These are phyloP conservation scores for Drosophila siamana DNA, from an alignment of 2,888 invertebrate species.

Conservation along the genomic window DNA sequence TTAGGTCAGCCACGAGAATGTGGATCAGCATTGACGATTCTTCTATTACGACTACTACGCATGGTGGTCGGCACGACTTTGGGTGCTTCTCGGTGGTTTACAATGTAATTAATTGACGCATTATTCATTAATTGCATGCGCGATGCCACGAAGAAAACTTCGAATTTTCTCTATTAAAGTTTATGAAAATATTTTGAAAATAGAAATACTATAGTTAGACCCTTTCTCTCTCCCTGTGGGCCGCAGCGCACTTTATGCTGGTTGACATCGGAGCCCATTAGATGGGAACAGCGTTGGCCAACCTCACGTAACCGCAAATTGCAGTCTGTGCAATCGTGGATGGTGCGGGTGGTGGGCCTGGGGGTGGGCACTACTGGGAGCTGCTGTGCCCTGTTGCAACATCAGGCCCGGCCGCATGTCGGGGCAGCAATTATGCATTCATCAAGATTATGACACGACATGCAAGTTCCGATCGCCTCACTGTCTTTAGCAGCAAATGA, in stretches of 20 bases:
- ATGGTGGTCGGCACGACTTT: constrained; percentile 36
- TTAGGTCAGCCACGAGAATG: constrained; percentile 76
- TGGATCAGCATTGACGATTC: constrained; percentile 46
- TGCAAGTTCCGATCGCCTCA: constrained; percentile 74
- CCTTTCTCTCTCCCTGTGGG: not conserved
- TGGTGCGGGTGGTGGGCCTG: constrained; percentile 6
- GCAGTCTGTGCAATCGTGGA: constrained; percentile 2
- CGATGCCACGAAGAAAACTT: constrained; percentile 22
- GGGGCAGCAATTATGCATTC: constrained; percentile 84
- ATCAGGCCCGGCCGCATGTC: constrained; percentile 58
- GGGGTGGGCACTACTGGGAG: too few species aligned
- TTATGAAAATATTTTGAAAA: constrained; percentile 77
- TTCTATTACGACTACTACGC: too few species aligned
- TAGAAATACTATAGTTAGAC: constrained; percentile 31
- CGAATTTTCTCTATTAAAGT: constrained; percentile 59
- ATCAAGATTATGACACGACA: constrained; percentile 84
- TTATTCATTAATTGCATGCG: constrained; percentile 70
- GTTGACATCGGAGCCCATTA: constrained; percentile 77
- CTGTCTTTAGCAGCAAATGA: constrained; percentile 76
- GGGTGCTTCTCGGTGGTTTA: constrained; percentile 29
- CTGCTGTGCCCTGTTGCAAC: too few species aligned
- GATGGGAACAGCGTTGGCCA: constrained; percentile 33
- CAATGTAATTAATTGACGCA: constrained; percentile 66
- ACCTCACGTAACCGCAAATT: constrained; percentile 53
- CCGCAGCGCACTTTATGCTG: constrained; percentile 67